Evolutionary conservation across 2,888 invertebrate genomes (phyloP).

Genomic region (Salticus scenicus): DNA sequence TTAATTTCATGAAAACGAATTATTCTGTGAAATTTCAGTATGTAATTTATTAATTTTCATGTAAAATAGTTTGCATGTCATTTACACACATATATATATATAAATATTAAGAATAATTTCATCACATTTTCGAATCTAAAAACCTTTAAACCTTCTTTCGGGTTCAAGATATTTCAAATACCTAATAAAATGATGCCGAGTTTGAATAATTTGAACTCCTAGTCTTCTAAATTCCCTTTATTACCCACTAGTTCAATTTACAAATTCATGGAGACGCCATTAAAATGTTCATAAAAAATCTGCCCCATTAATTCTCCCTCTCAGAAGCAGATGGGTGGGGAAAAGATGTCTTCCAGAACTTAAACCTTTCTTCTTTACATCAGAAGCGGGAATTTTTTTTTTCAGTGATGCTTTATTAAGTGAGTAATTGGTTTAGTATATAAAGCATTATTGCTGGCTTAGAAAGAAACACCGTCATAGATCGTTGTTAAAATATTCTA

Average conservation of each 20-base stretch:
- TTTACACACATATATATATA: no score
- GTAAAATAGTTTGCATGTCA: no score
- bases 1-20: no score
- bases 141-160: no score
- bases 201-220: background rate
- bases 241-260: background rate
- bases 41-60: no score
- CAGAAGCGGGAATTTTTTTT: background rate
- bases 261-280: background rate
- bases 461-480: no score
- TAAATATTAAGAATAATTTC: no score
- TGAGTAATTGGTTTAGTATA: background rate
- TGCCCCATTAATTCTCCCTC: background rate
- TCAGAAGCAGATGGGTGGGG: background rate
- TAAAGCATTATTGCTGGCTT: background rate
- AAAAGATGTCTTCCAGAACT: background rate
- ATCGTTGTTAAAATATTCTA: no score
- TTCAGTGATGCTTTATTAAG: background rate
- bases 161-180: background rate
- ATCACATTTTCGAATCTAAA: no score
- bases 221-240: background rate
- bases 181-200: background rate
- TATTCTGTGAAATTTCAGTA: no score
- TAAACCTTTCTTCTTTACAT: background rate
- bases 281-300: background rate